Conservation (phyloP, 1,140 invertebrate genomes). For the Choristoneura fumiferana region DNA sequence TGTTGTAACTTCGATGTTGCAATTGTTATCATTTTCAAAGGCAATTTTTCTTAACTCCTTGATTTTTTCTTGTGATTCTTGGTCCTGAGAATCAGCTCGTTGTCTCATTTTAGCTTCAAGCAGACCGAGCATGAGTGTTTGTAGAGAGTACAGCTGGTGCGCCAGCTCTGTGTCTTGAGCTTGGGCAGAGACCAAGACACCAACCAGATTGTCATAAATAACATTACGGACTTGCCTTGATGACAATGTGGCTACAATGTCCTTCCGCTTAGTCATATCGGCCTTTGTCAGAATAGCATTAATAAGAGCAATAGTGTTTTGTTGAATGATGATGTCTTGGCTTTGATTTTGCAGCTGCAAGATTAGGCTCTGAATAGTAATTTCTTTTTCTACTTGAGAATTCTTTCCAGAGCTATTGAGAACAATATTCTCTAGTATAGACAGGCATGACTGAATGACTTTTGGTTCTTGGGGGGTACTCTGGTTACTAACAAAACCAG, state of each 20-base stretch:
- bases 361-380: conserved; percentile 91
- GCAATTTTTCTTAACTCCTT: conserved; percentile 94
- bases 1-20: conserved; percentile 78
- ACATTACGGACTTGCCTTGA: conserved; percentile 90
- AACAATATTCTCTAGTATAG: conserved; percentile 95
- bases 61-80: conserved; percentile 95
- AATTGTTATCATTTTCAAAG: conserved; percentile 89
- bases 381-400: conserved; percentile 91
- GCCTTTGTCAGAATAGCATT: conserved; percentile 96
- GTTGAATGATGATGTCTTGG: conserved; percentile 87
- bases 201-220: conserved; percentile 85
- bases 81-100: conserved; percentile 92
- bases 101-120: conserved; percentile 93
- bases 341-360: conserved; percentile 85
- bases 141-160: conserved; percentile 96
- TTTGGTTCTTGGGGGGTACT: conserved; percentile 82
- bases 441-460: conserved; percentile 90
- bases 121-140: conserved; percentile 91
- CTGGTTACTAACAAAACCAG: conserved; percentile 87
- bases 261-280: conserved; percentile 86
- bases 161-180: conserved; percentile 93
- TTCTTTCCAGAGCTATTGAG: conserved; percentile 92
- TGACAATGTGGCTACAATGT: conserved; percentile 87
- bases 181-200: conserved; percentile 44
- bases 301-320: conserved; percentile 95